Evolutionary conservation across 2,797 vertebrate genomes (phyloP), one percentile per base, ranked within the genome.

Genomic region (Coregonus suidteri): DNA sequence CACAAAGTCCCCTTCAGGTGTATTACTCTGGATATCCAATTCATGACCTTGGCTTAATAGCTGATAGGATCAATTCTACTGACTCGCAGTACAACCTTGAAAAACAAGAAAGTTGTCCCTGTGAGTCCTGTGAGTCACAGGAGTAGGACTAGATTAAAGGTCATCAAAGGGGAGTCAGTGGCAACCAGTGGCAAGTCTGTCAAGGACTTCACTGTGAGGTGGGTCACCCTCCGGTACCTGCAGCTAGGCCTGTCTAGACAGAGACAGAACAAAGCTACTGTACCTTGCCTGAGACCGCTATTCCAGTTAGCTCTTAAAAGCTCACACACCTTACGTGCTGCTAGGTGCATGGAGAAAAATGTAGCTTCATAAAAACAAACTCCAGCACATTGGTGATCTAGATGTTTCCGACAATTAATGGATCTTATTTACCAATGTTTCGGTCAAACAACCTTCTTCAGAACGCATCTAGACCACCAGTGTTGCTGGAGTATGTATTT

Each of bases 71-170:
- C 56, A 59, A 20, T 59, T 20, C 18, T 6, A 18, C 56, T 1
- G 16, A 20, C 14, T 72, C 47, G 20, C 41, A n/a, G 25, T 78
- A 52, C 35, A 37, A 31, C 0, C 31, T 70, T 70, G 6, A 65
- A 70, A 25, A 77, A 47, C 69, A 64, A 73, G 7, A 73, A 76
- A 75, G 16, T 20, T 66, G 30, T 54, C n/a, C 9, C 34, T 64
- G 59, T 65, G n/a, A 62, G 13, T 68, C 30, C 80, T 4, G 35
- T 35, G 41, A 47, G 41, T 67, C 35, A 34, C 62, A 79, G 53
- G 47, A 54, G 30, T 1, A 62, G 41, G 75, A 78, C 6, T 64
- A 30, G 0, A 77, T 25, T 13, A 3, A 47, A 25, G 6, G 69
- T 20, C 4, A 71, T 25, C 35, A 30, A 25, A 41, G 11, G 20